Evolutionary conservation across 2,888 invertebrate genomes (phyloP).

Genomic region (Lasioglossum pauxillum): DNA sequence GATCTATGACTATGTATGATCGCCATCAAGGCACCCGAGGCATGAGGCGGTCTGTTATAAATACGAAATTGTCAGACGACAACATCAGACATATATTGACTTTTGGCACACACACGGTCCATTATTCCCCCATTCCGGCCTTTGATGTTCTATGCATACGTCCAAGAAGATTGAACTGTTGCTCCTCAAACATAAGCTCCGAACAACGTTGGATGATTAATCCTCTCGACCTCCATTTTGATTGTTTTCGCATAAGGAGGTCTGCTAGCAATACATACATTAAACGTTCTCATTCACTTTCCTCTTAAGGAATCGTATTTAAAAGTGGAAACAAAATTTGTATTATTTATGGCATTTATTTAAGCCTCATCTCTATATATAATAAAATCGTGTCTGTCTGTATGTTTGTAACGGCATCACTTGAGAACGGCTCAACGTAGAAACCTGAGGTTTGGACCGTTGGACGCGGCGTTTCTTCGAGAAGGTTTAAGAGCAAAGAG

Average conservation of each 20-base stretch:
- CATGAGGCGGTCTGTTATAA: constrained; percentile 14
- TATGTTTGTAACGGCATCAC: too few relatives aligned
- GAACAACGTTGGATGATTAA: background rate
- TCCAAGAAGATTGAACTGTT: constrained; percentile 1
- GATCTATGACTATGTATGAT: too few relatives aligned
- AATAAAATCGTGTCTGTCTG: too few relatives aligned
- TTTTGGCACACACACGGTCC: background rate
- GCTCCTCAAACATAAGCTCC: constrained; percentile 5
- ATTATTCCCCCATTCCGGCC: background rate
- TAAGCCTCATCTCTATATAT: background rate
- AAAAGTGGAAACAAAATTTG: too few relatives aligned
- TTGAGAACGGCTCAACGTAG: too few relatives aligned
- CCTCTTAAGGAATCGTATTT: too few relatives aligned
- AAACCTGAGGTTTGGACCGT: too few relatives aligned
- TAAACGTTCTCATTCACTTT: background rate
- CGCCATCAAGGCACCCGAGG: too few relatives aligned
- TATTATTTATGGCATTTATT: background rate
- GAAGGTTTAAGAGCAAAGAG: too few relatives aligned
- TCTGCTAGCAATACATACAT: background rate
- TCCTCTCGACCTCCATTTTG: background rate
- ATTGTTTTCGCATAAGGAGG: background rate
- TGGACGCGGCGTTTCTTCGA: too few relatives aligned
- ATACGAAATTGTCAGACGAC: constrained; percentile 27
- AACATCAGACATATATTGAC: background rate
- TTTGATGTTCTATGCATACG: constrained; percentile 10